These are phyloP conservation scores for Kryptopterus vitreolus DNA, from an alignment of 2,797 vertebrate genomes.

Conservation along the genomic window DNA sequence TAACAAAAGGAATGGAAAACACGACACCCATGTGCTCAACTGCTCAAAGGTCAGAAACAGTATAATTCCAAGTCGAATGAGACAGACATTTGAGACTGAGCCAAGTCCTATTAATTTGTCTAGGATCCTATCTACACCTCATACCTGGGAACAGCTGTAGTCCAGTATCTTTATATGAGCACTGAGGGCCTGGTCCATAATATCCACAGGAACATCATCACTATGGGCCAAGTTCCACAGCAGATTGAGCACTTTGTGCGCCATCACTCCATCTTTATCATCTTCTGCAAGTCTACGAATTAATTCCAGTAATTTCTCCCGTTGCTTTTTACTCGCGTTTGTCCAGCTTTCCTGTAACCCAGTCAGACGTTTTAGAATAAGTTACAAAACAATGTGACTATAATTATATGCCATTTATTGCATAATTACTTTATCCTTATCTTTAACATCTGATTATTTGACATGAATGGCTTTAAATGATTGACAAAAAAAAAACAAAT, in stretches of 20 bases:
- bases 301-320: conserved; percentile 94
- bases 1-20: not conserved
- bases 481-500: no score
- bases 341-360: conserved; percentile 93
- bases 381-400: not conserved
- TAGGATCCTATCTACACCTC: not conserved
- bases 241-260: conserved; percentile 97
- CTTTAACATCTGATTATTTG: not conserved
- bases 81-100: not conserved
- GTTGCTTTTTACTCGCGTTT: conserved; percentile 98
- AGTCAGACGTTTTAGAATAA: not conserved
- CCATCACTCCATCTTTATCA: conserved; percentile 99
- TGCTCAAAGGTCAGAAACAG: not conserved
- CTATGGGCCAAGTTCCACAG: conserved; percentile 99
- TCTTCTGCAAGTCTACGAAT: conserved; percentile 97
- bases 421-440: not conserved
- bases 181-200: conserved; percentile 99
- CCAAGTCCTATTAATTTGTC: not conserved
- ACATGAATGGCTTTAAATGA: not conserved
- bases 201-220: conserved; percentile 98
- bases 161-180: conserved; percentile 99
- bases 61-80: not conserved
- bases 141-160: conserved; percentile 99
- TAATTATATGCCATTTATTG: not conserved
- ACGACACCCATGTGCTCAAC: not conserved